Evolutionary conservation across 2,888 invertebrate species (phyloP).

Genomic region (Neoascia interrupta): DNA sequence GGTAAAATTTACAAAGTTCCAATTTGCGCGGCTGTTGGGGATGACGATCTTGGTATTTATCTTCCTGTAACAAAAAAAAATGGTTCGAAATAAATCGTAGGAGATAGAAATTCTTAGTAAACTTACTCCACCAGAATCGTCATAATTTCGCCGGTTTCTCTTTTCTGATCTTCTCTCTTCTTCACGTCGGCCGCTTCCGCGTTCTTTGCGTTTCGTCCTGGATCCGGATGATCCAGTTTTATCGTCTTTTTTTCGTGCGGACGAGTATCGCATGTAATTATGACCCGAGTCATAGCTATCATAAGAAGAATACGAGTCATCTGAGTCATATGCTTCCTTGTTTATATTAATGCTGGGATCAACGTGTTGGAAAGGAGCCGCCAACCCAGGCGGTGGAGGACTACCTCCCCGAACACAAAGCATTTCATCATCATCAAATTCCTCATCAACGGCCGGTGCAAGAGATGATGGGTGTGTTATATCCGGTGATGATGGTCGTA

Average conservation of each 20-base stretch:
- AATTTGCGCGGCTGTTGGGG: conserved; percentile 94
- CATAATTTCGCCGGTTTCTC: conserved; percentile 81
- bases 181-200: conserved; percentile 63
- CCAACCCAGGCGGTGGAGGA: conserved; percentile 79
- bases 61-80: conserved; percentile 32
- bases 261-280: conserved; percentile 76
- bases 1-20: conserved; percentile 97
- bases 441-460: conserved; percentile 78
- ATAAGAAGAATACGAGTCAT: conserved; percentile 81
- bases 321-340: conserved; percentile 81
- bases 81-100: not conserved
- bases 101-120: no score
- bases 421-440: conserved; percentile 89
- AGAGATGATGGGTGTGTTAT: conserved; percentile 74
- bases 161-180: conserved; percentile 55
- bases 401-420: conserved; percentile 89
- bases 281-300: conserved; percentile 81
- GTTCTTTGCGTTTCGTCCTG: conserved; percentile 77
- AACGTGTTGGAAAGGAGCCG: conserved; percentile 71
- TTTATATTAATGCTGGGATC: conserved; percentile 69
- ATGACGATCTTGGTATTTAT: conserved; percentile 83
- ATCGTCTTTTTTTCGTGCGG: conserved; percentile 80
- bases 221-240: conserved; percentile 79
- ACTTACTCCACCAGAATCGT: conserved; percentile 78
- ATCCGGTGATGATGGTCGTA: conserved; percentile 66